Base-by-base conservation (phyloP, 30 jellyfish, hydroid and myxozoan species). In the Sanderia malayensis region DNA sequence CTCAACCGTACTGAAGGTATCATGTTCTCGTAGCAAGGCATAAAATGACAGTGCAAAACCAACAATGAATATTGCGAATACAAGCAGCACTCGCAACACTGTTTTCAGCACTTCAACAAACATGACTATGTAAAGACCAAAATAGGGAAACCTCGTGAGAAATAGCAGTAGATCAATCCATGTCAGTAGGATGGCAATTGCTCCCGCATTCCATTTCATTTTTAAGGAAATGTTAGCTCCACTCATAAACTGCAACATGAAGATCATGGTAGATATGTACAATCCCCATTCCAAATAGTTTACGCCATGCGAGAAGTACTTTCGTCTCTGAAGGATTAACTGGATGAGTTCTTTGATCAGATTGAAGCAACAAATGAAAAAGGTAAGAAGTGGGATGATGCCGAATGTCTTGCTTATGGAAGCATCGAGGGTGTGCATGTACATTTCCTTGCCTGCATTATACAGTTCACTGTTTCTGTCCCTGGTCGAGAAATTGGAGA, bases 41-140 rank as follows among this genome's bases (percentile, higher is more conserved):
- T 58, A 83, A 67, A 90, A 90, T 15, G 97, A 83, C 44, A 90
- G 70, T 18, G 95, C 89, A 49, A 90, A 90, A n/a, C 92, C 97
- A 30, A 90, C 79, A 47, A 90, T 90, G 86, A 90, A 82, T 4
- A 78, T 63, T 23, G 83, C 77, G 67, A 90, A 83, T 9, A 90
- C 95, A 25, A 74, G 19, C 24, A 90, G 74, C 46, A 90, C 97
- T 19, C 89, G 73, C 20, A 90, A 25, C 30, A 90, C 87, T 4
- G 97, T 74, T 33, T 71, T 72, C 31, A 90, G 69, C 25, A 90
- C 95, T 67, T 90, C 97, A 8, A 78, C 86, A 64, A 90, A 82
- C 97, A 90, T 90, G 69, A 81, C 97, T 6, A 90, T 95, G 71
- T 82, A 83, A 15, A 90, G 60, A 22, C 97, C 97, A 60, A 90